These are phyloP conservation scores for Lindbergichthys nudifrons DNA, from an alignment of 2,797 vertebrate genomes.

Conservation along the genomic window DNA sequence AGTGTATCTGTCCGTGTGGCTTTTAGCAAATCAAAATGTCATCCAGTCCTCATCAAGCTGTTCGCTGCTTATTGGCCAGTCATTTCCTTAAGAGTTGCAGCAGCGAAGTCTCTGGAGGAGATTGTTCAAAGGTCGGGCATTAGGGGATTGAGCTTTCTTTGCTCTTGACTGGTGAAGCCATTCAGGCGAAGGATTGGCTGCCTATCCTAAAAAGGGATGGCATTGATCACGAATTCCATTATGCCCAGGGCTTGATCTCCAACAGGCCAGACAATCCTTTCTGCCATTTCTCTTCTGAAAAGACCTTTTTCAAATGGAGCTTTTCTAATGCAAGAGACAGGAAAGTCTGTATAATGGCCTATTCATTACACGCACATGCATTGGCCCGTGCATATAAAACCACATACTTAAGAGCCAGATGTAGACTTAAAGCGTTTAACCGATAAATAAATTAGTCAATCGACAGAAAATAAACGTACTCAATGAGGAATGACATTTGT, in stretches of 20 bases:
- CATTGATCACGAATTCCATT: slow-evolving; percentile 67
- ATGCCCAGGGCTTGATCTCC: slow-evolving; percentile 41
- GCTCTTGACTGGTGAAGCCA: slow-evolving; percentile 32
- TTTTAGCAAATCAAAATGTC: slow-evolving; percentile 19
- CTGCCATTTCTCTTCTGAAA: slow-evolving; percentile 20
- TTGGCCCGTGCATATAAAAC: not conserved
- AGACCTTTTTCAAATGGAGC: slow-evolving; percentile 17
- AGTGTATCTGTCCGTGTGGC: not conserved
- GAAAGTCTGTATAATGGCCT: slow-evolving; percentile 14
- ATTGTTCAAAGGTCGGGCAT: slow-evolving; percentile 30
- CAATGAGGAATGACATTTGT: not conserved
- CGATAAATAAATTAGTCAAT: not conserved
- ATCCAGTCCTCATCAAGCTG: not conserved
- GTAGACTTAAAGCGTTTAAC: not conserved
- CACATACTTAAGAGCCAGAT: not conserved
- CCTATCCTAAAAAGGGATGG: slow-evolving; percentile 42
- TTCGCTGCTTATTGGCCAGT: not conserved
- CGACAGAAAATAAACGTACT: not conserved
- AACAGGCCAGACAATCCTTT: slow-evolving; percentile 26
- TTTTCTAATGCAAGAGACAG: slow-evolving; percentile 16
- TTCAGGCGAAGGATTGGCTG: slow-evolving; percentile 46
- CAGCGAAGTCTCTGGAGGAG: slow-evolving; percentile 19
- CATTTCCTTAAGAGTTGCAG: not conserved
- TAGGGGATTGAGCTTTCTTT: slow-evolving; percentile 34
- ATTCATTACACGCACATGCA: too few relatives aligned